A percentile compares a stretch with the other conserved stretches of the same genome.
phyloP scores from a whole-genome alignment of 2,797 vertebrate genomes.

The Kryptopterus vitreolus region DNA sequence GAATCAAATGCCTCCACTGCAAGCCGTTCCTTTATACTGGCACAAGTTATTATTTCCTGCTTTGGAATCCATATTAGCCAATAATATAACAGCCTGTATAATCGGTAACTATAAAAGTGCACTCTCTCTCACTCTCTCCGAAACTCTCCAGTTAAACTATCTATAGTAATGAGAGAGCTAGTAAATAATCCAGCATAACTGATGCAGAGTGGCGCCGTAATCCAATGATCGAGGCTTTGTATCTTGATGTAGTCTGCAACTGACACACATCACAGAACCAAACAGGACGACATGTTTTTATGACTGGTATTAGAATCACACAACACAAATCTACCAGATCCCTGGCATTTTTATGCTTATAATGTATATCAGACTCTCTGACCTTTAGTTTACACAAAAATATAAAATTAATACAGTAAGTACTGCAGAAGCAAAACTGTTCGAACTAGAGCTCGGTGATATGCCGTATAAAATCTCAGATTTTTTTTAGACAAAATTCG shows the following conservation, averaged over 20 bases:
- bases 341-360: neutral
- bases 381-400: neutral
- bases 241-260: neutral
- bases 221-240: neutral
- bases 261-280: neutral
- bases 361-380: neutral
- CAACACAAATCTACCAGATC: neutral
- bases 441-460: too few relatives aligned
- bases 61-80: neutral
- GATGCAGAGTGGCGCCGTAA: neutral
- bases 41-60: neutral
- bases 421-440: neutral
- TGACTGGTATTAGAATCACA: neutral
- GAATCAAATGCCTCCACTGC: constrained; percentile 2
- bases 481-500: too few relatives aligned
- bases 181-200: neutral
- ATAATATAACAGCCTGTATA: neutral
- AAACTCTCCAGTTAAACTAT: neutral
- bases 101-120: neutral
- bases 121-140: neutral
- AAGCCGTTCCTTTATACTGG: neutral
- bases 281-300: neutral
- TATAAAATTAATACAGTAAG: neutral
- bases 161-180: neutral
- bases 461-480: too few relatives aligned